Evolutionary conservation across 2,113 vertebrate genomes (phyloP).

Genomic region (Bathybates hornii): DNA sequence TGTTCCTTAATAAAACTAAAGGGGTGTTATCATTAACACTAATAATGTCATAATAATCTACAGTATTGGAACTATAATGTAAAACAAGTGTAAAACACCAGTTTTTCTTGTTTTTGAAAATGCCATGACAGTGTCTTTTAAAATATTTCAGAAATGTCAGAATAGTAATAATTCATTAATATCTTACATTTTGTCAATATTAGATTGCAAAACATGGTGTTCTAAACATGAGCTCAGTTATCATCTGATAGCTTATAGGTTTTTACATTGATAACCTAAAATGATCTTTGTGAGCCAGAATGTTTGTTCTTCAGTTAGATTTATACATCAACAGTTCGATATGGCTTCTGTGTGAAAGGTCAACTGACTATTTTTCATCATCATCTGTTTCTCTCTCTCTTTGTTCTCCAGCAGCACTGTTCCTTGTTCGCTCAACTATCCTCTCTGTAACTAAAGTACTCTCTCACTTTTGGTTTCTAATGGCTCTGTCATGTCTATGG

Average conservation of each 20-base stretch:
- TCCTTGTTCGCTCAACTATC: constrained; percentile 30
- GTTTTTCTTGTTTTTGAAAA: not conserved
- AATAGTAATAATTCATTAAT: not conserved
- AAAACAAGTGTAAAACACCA: not conserved
- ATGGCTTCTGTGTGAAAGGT: constrained; percentile 40
- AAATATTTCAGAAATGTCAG: not conserved
- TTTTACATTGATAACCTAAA: not conserved
- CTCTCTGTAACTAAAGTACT: constrained; percentile 51
- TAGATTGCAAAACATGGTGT: not conserved
- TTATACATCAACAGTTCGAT: constrained; percentile 1
- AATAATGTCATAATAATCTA: not conserved
- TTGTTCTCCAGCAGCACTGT: constrained; percentile 50
- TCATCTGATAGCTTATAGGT: not conserved
- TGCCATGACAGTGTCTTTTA: not conserved
- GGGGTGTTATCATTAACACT: not conserved
- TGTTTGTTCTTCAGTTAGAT: not conserved
- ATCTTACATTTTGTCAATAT: not conserved
- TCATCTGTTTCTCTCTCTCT: constrained; percentile 48
- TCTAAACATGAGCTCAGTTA: not conserved
- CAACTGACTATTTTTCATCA: constrained; percentile 25
- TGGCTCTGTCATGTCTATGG: constrained; percentile 63
- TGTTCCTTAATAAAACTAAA: not conserved
- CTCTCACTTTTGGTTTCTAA: constrained; percentile 57
- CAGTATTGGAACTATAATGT: not conserved
- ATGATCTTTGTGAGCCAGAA: not conserved